These are phyloP conservation scores for Lagorchestes hirsutus DNA, from an alignment of 2,797 vertebrate genomes.

Conservation along the genomic window DNA sequence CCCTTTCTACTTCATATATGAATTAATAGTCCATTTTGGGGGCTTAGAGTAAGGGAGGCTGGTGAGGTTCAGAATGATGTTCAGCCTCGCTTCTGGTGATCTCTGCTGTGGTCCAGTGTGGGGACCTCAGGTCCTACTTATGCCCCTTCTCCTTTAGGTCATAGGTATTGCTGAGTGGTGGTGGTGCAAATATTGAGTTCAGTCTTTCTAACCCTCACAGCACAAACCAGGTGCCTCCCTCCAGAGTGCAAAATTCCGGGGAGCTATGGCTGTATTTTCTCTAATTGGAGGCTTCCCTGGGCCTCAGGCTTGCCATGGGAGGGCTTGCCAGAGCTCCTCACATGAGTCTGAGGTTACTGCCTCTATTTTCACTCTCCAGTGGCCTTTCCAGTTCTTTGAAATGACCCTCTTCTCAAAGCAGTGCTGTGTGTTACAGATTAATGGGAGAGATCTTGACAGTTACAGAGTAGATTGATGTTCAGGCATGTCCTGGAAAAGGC, in stretches of 20 bases:
- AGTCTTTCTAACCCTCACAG: not conserved
- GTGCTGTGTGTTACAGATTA: not conserved
- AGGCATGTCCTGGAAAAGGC: not conserved
- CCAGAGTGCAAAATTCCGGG: not conserved
- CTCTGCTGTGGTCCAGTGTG: not conserved
- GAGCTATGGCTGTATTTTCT: conserved; percentile 23
- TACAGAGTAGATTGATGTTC: not conserved
- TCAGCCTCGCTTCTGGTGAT: conserved; percentile 12
- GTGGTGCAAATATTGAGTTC: not conserved
- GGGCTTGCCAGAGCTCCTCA: conserved; percentile 53
- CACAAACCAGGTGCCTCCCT: not conserved
- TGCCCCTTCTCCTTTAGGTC: not conserved
- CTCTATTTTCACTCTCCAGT: not conserved
- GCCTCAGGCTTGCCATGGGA: conserved; percentile 35
- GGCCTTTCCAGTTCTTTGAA: conserved; percentile 38
- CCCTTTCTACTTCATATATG: not conserved
- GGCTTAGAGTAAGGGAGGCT: not conserved
- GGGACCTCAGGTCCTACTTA: not conserved
- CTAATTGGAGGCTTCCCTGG: conserved; percentile 35
- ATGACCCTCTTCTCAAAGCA: conserved; percentile 47
- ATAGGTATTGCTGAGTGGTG: not conserved
- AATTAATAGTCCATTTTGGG: not conserved
- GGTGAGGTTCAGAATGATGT: not conserved
- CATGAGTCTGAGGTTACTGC: not conserved
- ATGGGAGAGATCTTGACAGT: conserved; percentile 26